Percentiles rank a stretch among this genome's conserved stretches.
These are phyloP conservation scores for Ectemnius cavifrons DNA, from an alignment of 2,888 invertebrate species.

Conservation along the genomic window DNA sequence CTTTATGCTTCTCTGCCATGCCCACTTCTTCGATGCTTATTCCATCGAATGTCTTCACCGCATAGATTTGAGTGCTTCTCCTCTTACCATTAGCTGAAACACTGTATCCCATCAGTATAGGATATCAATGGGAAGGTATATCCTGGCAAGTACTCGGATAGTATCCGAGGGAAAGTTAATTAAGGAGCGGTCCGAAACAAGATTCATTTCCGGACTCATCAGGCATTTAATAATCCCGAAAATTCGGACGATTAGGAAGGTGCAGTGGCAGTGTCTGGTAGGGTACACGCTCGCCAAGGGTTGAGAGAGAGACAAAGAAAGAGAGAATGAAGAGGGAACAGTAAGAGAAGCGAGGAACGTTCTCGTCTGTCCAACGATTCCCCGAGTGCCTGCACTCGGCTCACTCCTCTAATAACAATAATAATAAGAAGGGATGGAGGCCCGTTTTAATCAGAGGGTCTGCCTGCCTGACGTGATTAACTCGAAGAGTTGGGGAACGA, in stretches of 20 bases:
- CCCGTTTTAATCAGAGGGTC: constrained; percentile 73
- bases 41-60: too few species aligned
- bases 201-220: constrained; percentile 63
- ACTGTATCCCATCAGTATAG: too few species aligned
- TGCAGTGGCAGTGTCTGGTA: constrained; percentile 4
- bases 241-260: constrained; percentile 63
- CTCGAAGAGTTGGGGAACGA: constrained; percentile 58
- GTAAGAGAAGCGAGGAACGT: constrained; percentile 22
- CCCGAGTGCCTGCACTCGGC: constrained; percentile 54
- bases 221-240: constrained; percentile 68
- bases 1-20: too few species aligned
- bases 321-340: not conserved
- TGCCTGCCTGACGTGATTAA: constrained; percentile 73
- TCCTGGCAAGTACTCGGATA: constrained; percentile 33
- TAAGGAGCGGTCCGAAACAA: constrained; percentile 59
- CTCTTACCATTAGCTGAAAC: too few species aligned
- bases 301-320: not conserved
- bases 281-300: not conserved
- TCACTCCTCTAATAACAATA: constrained; percentile 68
- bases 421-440: constrained; percentile 68
- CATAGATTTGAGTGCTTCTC: too few species aligned
- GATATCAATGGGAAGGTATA: too few species aligned
- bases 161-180: constrained; percentile 61
- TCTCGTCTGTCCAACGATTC: constrained; percentile 46
- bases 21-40: too few species aligned